A percentile compares a stretch with the other conserved stretches of the same genome.
phyloP scores from a whole-genome alignment of 2,113 vertebrate species.

The Labeo catla region DNA sequence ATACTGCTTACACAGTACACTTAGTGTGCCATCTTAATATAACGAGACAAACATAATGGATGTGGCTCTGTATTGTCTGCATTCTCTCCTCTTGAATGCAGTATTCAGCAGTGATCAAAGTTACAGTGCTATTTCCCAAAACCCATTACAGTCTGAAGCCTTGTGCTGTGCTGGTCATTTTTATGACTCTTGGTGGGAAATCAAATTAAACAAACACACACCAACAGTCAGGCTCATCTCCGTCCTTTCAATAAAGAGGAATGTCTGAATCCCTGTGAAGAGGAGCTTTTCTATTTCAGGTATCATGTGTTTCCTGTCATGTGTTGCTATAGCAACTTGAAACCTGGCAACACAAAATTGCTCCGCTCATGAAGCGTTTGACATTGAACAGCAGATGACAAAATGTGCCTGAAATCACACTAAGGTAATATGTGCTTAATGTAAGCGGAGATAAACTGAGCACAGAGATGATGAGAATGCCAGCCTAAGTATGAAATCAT shows the following conservation, averaged over 20 bases:
- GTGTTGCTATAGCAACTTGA: constrained; percentile 47
- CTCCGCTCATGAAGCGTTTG: constrained; percentile 4
- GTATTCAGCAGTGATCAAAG: constrained; percentile 54
- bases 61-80: not conserved
- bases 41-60: not conserved
- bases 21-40: not conserved
- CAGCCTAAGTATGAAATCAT: not conserved
- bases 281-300: constrained; percentile 20
- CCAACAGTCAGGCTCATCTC: not conserved
- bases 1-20: not conserved
- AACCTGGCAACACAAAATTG: constrained; percentile 7
- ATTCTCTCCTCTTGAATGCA: constrained; percentile 40
- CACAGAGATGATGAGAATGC: not conserved
- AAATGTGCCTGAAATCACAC: constrained; percentile 33
- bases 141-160: constrained; percentile 58
- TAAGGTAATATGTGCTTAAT: constrained; percentile 10
- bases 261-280: constrained; percentile 9
- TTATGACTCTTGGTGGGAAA: not conserved
- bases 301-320: constrained; percentile 22
- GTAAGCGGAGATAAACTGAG: not conserved
- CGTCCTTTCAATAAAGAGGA: not conserved
- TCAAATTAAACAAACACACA: constrained; percentile 5
- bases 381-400: constrained; percentile 33
- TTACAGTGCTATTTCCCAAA: constrained; percentile 52
- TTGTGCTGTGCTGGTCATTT: not conserved